phyloP scores from a whole-genome alignment of 2,797 vertebrate genomes.

The Prionace glauca region DNA sequence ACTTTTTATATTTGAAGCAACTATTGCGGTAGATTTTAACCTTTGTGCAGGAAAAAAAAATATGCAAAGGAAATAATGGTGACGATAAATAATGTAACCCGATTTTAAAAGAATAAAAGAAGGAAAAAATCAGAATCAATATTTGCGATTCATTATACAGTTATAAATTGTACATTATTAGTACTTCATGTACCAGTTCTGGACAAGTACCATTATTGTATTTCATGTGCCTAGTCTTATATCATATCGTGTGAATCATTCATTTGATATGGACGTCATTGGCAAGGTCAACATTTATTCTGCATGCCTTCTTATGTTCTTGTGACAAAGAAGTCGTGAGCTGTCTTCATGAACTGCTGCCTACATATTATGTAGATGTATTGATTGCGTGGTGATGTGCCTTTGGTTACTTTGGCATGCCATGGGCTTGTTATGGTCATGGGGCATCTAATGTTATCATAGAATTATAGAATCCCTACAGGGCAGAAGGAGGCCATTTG shows the following conservation, averaged over 20 bases:
- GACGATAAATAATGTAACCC: not conserved
- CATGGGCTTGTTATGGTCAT: no score
- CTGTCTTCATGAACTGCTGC: not conserved
- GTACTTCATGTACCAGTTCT: not conserved
- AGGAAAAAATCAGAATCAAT: not conserved
- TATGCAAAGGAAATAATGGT: not conserved
- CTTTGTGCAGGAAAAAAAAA: not conserved
- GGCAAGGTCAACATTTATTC: not conserved
- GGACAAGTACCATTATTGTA: not conserved
- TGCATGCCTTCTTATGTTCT: not conserved
- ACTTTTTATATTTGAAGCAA: not conserved
- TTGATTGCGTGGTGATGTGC: no score
- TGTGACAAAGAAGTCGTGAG: not conserved
- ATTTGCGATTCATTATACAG: not conserved
- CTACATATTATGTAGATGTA: not conserved
- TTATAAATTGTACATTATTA: not conserved
- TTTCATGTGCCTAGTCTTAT: not conserved
- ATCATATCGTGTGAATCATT: not conserved
- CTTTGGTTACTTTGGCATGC: no score
- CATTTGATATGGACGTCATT: no score
- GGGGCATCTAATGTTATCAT: no score
- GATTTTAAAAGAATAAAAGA: not conserved
- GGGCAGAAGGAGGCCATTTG: no score
- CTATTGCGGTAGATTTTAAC: not conserved
- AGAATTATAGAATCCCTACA: no score